These are phyloP conservation scores for Cygnus atratus DNA, from an alignment of 2,113 vertebrate species.

Conservation along the genomic window DNA sequence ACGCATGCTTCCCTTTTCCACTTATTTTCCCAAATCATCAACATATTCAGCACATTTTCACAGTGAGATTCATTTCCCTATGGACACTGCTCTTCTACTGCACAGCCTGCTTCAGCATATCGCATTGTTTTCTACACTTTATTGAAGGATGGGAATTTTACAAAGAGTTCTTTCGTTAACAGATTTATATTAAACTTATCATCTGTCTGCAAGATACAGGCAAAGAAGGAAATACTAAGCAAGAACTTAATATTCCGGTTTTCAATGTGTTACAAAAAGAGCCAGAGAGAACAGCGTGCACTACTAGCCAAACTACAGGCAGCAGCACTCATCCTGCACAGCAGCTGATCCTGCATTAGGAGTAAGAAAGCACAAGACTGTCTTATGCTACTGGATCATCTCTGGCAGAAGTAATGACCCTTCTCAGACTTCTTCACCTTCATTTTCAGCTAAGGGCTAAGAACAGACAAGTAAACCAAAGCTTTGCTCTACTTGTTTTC, in stretches of 20 bases:
- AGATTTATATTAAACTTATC: constrained; percentile 17
- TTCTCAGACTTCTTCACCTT: neutral
- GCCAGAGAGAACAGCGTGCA: neutral
- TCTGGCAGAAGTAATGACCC: neutral
- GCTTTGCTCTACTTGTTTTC: neutral
- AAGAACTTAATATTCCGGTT: neutral
- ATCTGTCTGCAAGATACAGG: neutral
- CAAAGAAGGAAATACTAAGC: neutral
- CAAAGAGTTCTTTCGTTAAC: neutral
- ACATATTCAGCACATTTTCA: neutral
- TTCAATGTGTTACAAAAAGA: neutral
- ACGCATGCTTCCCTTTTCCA: neutral
- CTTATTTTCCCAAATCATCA: neutral
- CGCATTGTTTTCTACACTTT: neutral
- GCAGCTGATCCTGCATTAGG: neutral
- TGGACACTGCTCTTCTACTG: neutral
- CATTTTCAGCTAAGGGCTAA: neutral
- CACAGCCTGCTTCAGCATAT: neutral
- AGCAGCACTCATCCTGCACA: neutral
- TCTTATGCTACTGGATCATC: neutral
- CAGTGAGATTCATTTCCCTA: neutral
- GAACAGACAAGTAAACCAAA: neutral
- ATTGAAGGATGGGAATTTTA: constrained; percentile 23
- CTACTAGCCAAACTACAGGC: neutral
- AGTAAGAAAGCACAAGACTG: neutral